Evolutionary conservation across 2,113 vertebrate species (phyloP), one percentile per base, ranked within the genome.

Genomic region (Cyphomyrus plagiostoma): DNA sequence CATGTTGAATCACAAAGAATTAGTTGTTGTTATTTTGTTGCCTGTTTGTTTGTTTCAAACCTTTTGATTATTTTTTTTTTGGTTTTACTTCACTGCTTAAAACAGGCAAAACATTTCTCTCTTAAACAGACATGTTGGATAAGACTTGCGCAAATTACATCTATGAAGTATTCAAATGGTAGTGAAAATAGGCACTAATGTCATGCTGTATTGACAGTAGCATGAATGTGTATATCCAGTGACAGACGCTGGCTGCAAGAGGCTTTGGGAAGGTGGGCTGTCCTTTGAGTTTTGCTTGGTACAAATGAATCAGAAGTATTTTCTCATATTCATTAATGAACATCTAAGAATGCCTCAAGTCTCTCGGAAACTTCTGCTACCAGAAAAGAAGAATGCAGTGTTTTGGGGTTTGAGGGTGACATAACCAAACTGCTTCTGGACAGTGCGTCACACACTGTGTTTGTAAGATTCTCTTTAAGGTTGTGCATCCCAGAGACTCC

Each of bases 1-100:
- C 50, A 90, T 90, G 90, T 17, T 91, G 62, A 90, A 90, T 48
- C 35, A 80, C 74, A 53, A 45, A 90, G 82, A 3, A 23, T 50
- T 4, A 80, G 66, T 17, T 77, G 66, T 17, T 77, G 30, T 80
- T 21, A 50, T 83, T 80, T 58, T 83, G 89, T 49, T 88, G 42
- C 77, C 48, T 53, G 23, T 35, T 88, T 86, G 45, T 83, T 88
- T 86, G 35, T 83, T 77, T 52, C n/a, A 87, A 88, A 15, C 56
- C 3, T 62, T 42, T 62, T 88, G 9, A 88, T 74, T 49, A 23
- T 45, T 45, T 48, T 45, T 46, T 46, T 35, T 35, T 35, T n/a
- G 19, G 42, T 39, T 21, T 48, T 84, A 84, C n/a, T 84, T 80
- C 35, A 42, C 1, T 39, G 74, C 74, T 80, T 19, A 39, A 42